Evolutionary conservation across 1,140 invertebrate species (phyloP).

Genomic region (Leptopilina clavipes): DNA sequence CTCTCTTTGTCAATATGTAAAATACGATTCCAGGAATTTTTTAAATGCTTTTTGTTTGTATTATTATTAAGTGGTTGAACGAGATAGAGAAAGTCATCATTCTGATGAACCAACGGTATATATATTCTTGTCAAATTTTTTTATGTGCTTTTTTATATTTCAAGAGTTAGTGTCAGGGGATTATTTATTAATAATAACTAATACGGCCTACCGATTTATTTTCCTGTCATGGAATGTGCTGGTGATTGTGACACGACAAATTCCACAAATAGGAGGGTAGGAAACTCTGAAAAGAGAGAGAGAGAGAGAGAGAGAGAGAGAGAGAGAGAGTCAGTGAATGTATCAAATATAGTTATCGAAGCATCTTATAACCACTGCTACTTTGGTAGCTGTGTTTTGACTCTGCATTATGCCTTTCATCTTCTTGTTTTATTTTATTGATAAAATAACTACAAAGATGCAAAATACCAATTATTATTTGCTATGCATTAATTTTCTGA

Average conservation of each 20-base stretch:
- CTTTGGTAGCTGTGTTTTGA: conserved; percentile 59
- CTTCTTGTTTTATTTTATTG: conserved; percentile 16
- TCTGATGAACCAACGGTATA: not conserved
- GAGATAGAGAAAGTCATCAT: not conserved
- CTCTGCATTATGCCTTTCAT: conserved; percentile 37
- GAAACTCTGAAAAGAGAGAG: conserved; percentile 37
- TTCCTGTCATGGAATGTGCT: conserved; percentile 42
- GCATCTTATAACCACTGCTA: conserved; percentile 49
- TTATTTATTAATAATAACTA: conserved; percentile 52
- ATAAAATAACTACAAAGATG: not conserved
- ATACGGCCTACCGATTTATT: conserved; percentile 47
- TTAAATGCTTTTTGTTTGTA: not conserved
- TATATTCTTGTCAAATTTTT: conserved; percentile 20
- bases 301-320: too few relatives aligned
- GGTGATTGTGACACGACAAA: conserved; percentile 35
- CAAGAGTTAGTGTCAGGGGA: not conserved
- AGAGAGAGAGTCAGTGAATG: too few relatives aligned
- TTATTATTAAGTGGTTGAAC: not conserved
- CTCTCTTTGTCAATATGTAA: not conserved
- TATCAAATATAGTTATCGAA: conserved; percentile 47
- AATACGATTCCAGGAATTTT: not conserved
- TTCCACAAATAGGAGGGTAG: not conserved
- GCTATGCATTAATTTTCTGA: too few relatives aligned
- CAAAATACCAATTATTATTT: not conserved
- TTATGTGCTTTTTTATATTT: not conserved